These are phyloP conservation scores for Formica aserva DNA, from an alignment of 2,888 invertebrate genomes.

Conservation along the genomic window DNA sequence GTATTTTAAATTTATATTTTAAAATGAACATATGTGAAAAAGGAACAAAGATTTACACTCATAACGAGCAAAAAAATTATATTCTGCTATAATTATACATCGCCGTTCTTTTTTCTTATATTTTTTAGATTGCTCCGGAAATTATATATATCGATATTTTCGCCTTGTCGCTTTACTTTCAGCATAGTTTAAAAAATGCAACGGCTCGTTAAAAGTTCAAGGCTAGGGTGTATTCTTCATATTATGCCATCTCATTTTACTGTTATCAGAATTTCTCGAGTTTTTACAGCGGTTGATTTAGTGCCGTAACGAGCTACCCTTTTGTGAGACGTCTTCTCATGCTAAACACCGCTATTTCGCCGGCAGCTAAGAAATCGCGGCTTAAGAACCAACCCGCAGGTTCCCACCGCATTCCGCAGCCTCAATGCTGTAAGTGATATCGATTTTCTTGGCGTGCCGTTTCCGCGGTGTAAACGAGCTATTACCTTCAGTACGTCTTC, in stretches of 20 bases:
- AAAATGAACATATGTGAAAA: neutral
- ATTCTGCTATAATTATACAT: neutral
- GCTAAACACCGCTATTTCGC: slow-evolving; percentile 52
- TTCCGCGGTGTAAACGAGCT: slow-evolving; percentile 65
- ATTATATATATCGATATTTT: slow-evolving; percentile 10
- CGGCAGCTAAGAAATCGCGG: slow-evolving; percentile 65
- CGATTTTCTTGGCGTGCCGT: slow-evolving; percentile 63
- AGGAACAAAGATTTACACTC: neutral
- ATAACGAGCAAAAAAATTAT: neutral
- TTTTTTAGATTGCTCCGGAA: neutral
- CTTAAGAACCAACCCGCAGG: slow-evolving; percentile 63
- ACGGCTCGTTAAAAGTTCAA: slow-evolving; percentile 12
- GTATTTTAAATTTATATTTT: neutral
- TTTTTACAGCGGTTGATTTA: slow-evolving; percentile 47
- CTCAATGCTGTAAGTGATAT: slow-evolving; percentile 65
- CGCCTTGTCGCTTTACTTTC: slow-evolving; percentile 7
- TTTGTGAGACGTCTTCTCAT: slow-evolving; percentile 33
- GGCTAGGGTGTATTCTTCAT: slow-evolving; percentile 21
- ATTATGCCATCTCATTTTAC: slow-evolving; percentile 18
- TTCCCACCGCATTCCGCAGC: slow-evolving; percentile 58
- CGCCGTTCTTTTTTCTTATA: neutral
- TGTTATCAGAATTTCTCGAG: slow-evolving; percentile 38
- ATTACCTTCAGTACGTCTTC: slow-evolving; percentile 61
- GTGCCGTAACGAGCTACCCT: slow-evolving; percentile 35
- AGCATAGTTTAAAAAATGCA: slow-evolving; percentile 33